Evolutionary conservation across 2,113 vertebrate genomes (phyloP).

Genomic region (Cottus gobio): DNA sequence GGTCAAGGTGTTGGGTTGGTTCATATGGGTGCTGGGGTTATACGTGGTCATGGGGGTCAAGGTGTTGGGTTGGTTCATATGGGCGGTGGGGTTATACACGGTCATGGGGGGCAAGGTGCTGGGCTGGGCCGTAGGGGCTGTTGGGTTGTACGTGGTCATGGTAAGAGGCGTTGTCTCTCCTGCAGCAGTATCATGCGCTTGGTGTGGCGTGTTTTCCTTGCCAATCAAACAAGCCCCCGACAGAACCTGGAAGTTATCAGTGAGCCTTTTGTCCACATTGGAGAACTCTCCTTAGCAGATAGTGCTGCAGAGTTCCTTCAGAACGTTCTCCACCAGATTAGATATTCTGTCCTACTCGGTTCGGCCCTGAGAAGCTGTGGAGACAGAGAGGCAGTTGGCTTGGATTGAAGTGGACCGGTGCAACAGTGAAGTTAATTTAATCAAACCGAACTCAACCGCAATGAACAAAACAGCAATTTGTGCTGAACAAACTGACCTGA

Average conservation of each 20-base stretch:
- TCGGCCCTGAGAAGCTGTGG: background rate
- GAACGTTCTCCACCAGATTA: background rate
- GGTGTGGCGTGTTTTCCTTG: no score
- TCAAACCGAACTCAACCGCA: background rate
- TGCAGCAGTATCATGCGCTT: no score
- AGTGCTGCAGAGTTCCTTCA: background rate
- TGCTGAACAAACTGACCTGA: no score
- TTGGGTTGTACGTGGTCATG: no score
- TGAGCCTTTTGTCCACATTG: constrained; percentile 15
- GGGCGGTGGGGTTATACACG: no score
- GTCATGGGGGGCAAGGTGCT: no score
- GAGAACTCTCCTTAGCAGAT: background rate
- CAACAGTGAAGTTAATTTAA: background rate
- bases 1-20: no score
- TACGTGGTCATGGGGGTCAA: no score
- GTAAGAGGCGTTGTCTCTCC: no score
- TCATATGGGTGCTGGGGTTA: no score
- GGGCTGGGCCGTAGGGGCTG: no score
- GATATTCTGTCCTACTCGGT: background rate
- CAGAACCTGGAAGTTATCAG: constrained; percentile 10
- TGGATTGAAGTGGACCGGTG: background rate
- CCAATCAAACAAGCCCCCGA: background rate
- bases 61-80: no score
- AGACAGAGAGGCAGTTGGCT: background rate
- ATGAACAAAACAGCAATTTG: background rate